A percentile compares a stretch with the other conserved stretches of the same genome.
Evolutionary conservation across 2,113 vertebrate species (phyloP).

Genomic region (Alligator sinensis): DNA sequence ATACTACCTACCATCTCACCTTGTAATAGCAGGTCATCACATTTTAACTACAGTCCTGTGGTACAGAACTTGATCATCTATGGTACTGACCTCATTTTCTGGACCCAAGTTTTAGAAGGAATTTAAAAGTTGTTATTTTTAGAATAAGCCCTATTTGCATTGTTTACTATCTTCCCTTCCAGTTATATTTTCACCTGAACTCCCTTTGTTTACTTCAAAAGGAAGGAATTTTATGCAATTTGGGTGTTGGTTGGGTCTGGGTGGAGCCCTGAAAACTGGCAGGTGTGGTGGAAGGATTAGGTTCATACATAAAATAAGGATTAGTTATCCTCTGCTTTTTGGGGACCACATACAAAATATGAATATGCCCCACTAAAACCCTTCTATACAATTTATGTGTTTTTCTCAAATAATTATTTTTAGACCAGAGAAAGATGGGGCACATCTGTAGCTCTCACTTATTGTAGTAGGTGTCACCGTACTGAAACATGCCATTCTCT

Average conservation of each 20-base stretch:
- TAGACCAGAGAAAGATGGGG: accelerated
- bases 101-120: not conserved
- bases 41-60: not conserved
- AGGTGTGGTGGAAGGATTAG: constrained; percentile 4
- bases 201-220: not conserved
- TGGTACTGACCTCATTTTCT: not conserved
- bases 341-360: accelerated
- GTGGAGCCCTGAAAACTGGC: constrained; percentile 13
- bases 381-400: not conserved
- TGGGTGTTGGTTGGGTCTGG: not conserved
- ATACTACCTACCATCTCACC: not conserved
- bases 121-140: not conserved
- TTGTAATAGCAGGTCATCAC: not conserved
- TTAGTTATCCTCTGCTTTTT: not conserved
- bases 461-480: too few relatives aligned
- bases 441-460: too few relatives aligned
- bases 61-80: not conserved
- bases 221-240: not conserved
- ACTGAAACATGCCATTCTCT: too few relatives aligned
- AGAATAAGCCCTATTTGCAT: not conserved
- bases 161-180: not conserved
- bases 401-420: not conserved
- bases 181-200: too few relatives aligned
- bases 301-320: not conserved
- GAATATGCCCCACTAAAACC: constrained; percentile 13